Evolutionary conservation across 2,888 invertebrate species (phyloP), one percentile per base, ranked within the genome.

Genomic region (Pterostichus niger): DNA sequence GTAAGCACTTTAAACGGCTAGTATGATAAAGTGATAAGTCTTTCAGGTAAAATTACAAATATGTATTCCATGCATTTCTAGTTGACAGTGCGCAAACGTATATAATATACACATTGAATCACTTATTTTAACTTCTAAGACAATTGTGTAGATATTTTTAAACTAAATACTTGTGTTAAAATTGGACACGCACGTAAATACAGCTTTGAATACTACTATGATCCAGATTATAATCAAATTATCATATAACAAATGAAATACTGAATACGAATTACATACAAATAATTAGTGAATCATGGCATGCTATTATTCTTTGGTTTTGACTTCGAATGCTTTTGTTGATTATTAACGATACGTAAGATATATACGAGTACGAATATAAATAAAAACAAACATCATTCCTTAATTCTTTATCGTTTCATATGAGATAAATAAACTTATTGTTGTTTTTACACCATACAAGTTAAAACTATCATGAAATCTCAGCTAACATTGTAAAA

Each of bases 1-100:
- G 77, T 83, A 83, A 83, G 83, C 83, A 83, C 61, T 61, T 79
- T 56, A 78, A 46, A 79, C 64, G 77, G 77, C 33, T 56, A 77
- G 56, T 56, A 80, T 52, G 80, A 80, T 73, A 68, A 80, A 68
- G 68, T 71, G 80, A 80, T 80, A 80, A 80, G 68, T 80, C 79
- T 44, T 56, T 40, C 49, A 64, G 64, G 68, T 80, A 40, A 35
- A 77, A 11, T 56, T 77, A 40, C 54, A 44, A 35, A 54, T 71
- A 54, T 73, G 40, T 81, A 81, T 56, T 71, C 54, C 56, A 73
- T 31, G 44, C 11, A 54, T 75, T 75, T 52, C 49, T 75, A 73
- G 13, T 33, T 52, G 49, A 75, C 54, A 49, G 54, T 33, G 10
- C 13, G n/a, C 46, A 17, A 46, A 73, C 31, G 24, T 73, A 44